Evolutionary conservation across 2,113 vertebrate genomes (phyloP).

Genomic region (Labrus mixtus): DNA sequence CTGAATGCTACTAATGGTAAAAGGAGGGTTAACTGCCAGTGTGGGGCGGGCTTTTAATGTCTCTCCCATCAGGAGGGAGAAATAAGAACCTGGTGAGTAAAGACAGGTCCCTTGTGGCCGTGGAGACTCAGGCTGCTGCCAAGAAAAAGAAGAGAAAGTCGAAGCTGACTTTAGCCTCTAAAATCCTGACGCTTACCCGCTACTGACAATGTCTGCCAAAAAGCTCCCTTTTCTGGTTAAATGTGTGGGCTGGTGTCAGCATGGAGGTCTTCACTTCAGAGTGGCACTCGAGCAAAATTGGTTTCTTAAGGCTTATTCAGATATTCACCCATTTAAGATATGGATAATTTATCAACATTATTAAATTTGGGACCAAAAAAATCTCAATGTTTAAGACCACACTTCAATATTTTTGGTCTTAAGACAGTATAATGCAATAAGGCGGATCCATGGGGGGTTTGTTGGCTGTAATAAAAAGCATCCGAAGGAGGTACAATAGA

Average conservation of each 20-base stretch:
- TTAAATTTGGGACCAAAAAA: neutral
- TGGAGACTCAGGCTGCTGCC: conserved; percentile 41
- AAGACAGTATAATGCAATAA: neutral
- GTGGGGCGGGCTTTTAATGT: conserved; percentile 23
- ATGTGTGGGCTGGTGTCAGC: conserved; percentile 51
- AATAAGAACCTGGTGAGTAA: conserved; percentile 37
- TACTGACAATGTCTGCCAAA: conserved; percentile 52
- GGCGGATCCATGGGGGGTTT: neutral
- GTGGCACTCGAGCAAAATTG: neutral
- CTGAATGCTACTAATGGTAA: conserved; percentile 6
- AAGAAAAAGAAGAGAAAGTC: conserved; percentile 43
- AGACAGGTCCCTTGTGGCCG: conserved; percentile 55
- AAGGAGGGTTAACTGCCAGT: conserved; percentile 26
- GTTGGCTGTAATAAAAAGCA: conserved; percentile 12
- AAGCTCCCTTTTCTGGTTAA: conserved; percentile 23
- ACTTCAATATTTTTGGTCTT: neutral
- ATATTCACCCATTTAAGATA: neutral
- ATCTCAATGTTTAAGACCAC: neutral
- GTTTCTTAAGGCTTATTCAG: neutral
- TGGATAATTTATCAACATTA: neutral
- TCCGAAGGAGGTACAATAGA: neutral
- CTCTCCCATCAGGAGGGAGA: conserved; percentile 40
- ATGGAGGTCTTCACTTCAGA: conserved; percentile 16
- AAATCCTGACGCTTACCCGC: conserved; percentile 37
- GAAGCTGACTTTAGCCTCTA: conserved; percentile 35